Evolutionary conservation across 2,797 vertebrate species (phyloP).

Genomic region (Sarcophilus harrisii): DNA sequence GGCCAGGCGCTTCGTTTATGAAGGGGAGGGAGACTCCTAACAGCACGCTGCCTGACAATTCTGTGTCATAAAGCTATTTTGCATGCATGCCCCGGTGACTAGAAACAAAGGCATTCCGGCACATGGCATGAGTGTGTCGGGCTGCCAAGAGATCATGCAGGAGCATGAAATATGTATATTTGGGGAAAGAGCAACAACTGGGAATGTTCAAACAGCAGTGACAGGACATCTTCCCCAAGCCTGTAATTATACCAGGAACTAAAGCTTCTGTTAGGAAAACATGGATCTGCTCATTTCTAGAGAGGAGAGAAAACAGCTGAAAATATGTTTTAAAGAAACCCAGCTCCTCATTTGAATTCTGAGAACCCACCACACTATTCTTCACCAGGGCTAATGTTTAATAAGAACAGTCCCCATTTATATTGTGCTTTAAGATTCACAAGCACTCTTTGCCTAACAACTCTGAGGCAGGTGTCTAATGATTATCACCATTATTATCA

Average conservation of each 20-base stretch:
- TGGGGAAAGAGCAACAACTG: constrained; percentile 26
- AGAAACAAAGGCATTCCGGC: not conserved
- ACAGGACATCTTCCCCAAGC: constrained; percentile 11
- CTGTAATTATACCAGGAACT: not conserved
- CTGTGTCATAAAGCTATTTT: not conserved
- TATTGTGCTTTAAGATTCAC: not conserved
- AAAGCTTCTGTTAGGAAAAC: constrained; percentile 4
- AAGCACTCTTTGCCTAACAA: not conserved
- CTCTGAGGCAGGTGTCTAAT: not conserved
- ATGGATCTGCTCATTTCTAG: not conserved
- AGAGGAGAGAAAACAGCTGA: not conserved
- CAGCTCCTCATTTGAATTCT: not conserved
- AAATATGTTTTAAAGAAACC: not conserved
- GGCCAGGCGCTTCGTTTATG: not conserved
- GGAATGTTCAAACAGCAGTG: constrained; percentile 23
- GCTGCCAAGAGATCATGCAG: not conserved
- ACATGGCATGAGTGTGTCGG: not conserved
- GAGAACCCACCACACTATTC: not conserved
- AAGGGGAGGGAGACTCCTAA: not conserved
- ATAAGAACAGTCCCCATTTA: not conserved
- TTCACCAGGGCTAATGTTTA: not conserved
- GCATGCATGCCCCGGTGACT: not conserved
- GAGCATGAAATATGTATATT: not conserved
- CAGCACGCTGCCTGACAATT: not conserved
- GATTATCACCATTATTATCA: not conserved